A percentile compares a stretch with the other conserved stretches of the same genome.
phyloP scores from a whole-genome alignment of 2,113 vertebrate genomes.

The Cebus imitator region DNA sequence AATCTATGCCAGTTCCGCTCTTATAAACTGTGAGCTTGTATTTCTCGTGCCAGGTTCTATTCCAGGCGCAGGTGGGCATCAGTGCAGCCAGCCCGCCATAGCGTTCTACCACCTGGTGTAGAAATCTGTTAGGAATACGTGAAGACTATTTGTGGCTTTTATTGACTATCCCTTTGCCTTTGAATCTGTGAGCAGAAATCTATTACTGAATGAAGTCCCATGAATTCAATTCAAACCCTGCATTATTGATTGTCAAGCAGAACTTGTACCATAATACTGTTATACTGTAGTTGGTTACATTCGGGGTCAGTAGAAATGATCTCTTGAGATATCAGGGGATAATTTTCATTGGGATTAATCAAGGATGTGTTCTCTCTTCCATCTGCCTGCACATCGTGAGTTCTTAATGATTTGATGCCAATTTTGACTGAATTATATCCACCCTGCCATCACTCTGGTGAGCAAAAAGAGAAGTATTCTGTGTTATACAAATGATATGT shows the following conservation, averaged over 20 bases:
- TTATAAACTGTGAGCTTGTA: not conserved
- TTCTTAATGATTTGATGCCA: not conserved
- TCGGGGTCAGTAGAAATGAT: not conserved
- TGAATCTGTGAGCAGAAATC: conserved; percentile 6
- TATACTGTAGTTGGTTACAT: not conserved
- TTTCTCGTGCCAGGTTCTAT: not conserved
- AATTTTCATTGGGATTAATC: not conserved
- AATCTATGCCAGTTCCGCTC: not conserved
- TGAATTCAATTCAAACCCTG: not conserved
- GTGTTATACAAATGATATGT: not conserved
- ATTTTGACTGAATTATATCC: not conserved
- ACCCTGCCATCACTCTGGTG: not conserved
- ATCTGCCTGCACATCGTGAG: not conserved
- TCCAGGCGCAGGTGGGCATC: not conserved
- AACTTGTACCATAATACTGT: not conserved
- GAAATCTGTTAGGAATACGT: not conserved
- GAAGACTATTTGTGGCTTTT: not conserved
- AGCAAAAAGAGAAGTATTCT: not conserved
- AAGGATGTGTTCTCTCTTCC: not conserved
- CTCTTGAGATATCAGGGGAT: not conserved
- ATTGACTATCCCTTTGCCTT: not conserved
- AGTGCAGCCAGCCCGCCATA: accelerated
- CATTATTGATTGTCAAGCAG: conserved; percentile 49
- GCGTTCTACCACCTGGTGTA: not conserved
- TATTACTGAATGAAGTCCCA: not conserved